Base-by-base conservation (phyloP, 2,113 vertebrate genomes). In the Alouatta palliata region DNA sequence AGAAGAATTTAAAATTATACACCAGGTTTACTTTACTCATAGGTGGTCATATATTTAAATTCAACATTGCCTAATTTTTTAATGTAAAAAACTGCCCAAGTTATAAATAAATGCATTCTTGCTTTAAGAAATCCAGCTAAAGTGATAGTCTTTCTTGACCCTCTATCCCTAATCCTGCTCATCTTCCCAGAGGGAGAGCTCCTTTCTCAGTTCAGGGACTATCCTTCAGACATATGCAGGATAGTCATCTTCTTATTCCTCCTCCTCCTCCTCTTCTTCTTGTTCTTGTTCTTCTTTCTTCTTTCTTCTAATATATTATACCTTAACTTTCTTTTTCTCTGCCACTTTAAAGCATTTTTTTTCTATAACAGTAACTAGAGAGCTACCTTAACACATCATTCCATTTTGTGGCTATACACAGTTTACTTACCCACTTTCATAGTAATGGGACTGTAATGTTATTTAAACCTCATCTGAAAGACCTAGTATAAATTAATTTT, bases 1-100 rank as follows among this genome's bases (percentile, higher is more conserved):
- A 56, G 80, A 95, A 81, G 73, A 93, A 52, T 82, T 76, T 85
- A 68, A 86, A 88, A 45, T 93, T 90, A 68, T 76, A 77, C 91
- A 30, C 37, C 35, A 89, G 49, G 20, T 94, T 95, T 94, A 68
- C 82, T 88, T 91, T 93, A 84, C 30, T 86, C 13, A 32, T 25
- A 56, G 68, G 35, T 61, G 68, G 35, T 35, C 7, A 2, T 19
- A 37, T 71, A 43, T 70, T 45, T 81, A 91, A 75, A 81, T 80
- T 52, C 11, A 87, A 27, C 17, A 25, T 68, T 13, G 30, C 49
- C 9, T 35, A 2, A 35, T 71, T 40, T 61, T 81, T 49, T 45
- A 32, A 32, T 35, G 35, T 0, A 89, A 56, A 12, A 90, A 40
- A 54, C 68, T 80, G 17, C 54, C 27, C 64, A 75, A 37, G 32